A percentile compares a stretch with the other conserved stretches of the same genome.
These are phyloP conservation scores for Hydrolagus affinis DNA, from an alignment of 2,113 vertebrate species.

Conservation along the genomic window DNA sequence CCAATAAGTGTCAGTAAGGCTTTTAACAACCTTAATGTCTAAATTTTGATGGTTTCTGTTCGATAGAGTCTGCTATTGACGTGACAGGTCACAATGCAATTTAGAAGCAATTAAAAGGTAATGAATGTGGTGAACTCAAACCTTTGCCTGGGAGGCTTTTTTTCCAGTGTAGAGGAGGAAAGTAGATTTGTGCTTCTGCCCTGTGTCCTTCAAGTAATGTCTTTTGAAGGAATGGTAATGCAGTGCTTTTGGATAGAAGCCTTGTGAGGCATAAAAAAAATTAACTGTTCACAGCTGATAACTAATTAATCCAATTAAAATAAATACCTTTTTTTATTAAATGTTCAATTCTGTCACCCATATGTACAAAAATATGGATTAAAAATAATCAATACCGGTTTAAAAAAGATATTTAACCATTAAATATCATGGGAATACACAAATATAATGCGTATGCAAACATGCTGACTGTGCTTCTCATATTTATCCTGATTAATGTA, in stretches of 20 bases:
- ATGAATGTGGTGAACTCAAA: conserved; percentile 75
- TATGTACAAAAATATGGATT: no score
- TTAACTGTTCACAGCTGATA: no score
- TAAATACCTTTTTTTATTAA: no score
- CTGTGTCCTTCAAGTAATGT: conserved; percentile 47
- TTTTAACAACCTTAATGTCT: conserved; percentile 40
- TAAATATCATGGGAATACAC: no score
- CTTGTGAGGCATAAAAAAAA: no score
- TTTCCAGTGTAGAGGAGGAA: conserved; percentile 45
- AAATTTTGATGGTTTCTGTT: conserved; percentile 47
- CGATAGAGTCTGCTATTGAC: conserved; percentile 64
- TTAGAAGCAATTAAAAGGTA: conserved; percentile 89
- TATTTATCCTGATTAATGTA: no score
- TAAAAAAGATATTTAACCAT: no score
- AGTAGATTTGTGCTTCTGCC: conserved; percentile 51
- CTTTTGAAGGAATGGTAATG: conserved; percentile 41
- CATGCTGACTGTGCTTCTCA: no score
- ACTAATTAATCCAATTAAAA: no score
- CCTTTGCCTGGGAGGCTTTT: conserved; percentile 66
- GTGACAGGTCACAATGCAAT: conserved; percentile 73
- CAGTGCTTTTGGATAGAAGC: conserved; percentile 36
- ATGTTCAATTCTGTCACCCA: no score
- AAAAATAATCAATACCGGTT: no score
- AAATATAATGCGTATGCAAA: no score
- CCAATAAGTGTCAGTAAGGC: conserved; percentile 37